Evolutionary conservation across 2,113 vertebrate genomes (phyloP).

Genomic region (Paracyprichromis sp.): DNA sequence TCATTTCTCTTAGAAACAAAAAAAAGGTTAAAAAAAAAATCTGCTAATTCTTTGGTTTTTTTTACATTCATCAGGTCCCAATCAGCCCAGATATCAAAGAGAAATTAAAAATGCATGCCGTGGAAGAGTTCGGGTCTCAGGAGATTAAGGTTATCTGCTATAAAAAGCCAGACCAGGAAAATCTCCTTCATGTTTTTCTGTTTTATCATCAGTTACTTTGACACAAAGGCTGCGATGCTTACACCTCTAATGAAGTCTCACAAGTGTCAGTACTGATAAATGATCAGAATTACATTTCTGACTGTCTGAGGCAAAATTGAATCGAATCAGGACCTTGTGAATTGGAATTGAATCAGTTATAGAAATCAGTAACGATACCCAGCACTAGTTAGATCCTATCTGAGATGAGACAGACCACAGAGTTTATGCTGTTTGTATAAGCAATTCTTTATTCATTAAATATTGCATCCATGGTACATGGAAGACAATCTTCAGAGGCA

Average conservation of each 20-base stretch:
- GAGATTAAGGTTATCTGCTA: background rate
- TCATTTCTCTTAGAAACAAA: background rate
- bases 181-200: background rate
- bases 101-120: background rate
- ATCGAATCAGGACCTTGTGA: background rate
- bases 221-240: fast-evolving
- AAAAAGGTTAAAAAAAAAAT: background rate
- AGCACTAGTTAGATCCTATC: background rate
- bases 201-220: background rate
- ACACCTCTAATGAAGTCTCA: background rate
- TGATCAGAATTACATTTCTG: background rate
- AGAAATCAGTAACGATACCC: background rate
- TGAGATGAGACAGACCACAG: background rate
- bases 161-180: background rate
- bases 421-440: background rate
- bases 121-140: background rate
- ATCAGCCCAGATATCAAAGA: background rate
- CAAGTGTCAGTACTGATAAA: background rate
- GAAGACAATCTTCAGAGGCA: background rate
- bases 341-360: background rate
- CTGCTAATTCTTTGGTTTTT: too few species aligned
- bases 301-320: background rate
- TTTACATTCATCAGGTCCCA: background rate
- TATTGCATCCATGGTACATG: background rate
- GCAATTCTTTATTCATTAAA: background rate